Base-by-base conservation (phyloP, 53 echinoderm and acorn worm species). In the Apostichopus leukothele region DNA sequence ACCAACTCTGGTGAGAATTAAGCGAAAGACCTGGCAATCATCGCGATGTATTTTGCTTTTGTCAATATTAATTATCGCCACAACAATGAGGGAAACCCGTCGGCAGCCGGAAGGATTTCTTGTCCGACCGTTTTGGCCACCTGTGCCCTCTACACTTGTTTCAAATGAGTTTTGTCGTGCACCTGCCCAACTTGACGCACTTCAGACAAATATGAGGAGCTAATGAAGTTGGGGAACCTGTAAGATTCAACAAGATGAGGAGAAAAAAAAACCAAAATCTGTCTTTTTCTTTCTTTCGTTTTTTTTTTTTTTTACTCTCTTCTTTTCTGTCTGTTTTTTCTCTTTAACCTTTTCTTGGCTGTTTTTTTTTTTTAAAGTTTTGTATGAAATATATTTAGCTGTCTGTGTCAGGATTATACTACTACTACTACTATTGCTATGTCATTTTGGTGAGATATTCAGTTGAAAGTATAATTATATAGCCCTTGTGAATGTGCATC, bases 71-170 rank as follows among this genome's bases (percentile, higher is more conserved):
- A 71, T 71, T 71, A 71, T 71, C 71, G 16, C 6, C 71, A 71
- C 68, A 19, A 71, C 71, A 19, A 71, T 6, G 57, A 57, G 71
- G 16, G 71, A 71, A 71, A 81, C 55, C 81, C 54, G 11, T 81
- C 53, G 11, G 54, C 6, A 22, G 50, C 81, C 81, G 22, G 81
- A 59, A 81, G 81, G 81, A 81, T 54, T 54, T 81, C 21, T 81
- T 13, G 55, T 59, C 19, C 81, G 54, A 55, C 81, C 54, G 81
- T 81, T 59, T 22, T 7, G 23, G 52, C 81, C 81, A 81, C 81
- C 81, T 81, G 81, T 81, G 81, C 81, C 81, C 81, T 81, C 55
- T 51, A 81, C 81, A 81, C 81, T 55, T 81, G 55, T 81, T 81
- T 81, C 8, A 55, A 81, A 81, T 81, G 81, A 54, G 81, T 79